Conservation (phyloP, 2,888 invertebrate genomes). For the Lutraria lutraria region DNA sequence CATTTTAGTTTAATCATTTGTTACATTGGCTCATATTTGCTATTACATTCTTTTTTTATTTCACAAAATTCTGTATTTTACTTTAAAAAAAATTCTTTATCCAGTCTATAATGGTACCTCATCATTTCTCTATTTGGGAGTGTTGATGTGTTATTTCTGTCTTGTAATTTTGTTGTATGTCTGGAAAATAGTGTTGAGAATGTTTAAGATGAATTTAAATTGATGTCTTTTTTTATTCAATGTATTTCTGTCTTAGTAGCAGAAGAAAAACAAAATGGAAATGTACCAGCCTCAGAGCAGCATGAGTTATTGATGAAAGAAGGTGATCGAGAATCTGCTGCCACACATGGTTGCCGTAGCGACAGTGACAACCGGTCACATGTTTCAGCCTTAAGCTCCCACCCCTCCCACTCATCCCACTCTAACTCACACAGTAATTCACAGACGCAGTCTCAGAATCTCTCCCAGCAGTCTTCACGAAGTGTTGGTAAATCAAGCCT, state of each 20-base stretch:
- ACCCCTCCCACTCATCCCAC: conserved; percentile 87
- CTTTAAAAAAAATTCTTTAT: no score
- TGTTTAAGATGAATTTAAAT: no score
- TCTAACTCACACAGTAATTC: conserved; percentile 88
- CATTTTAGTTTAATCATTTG: no score
- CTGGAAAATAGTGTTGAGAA: no score
- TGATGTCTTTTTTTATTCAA: neutral
- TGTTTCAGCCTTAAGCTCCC: conserved; percentile 85
- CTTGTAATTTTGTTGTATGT: no score
- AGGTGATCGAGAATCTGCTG: conserved; percentile 84
- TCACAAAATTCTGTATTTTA: no score
- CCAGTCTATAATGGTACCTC: no score
- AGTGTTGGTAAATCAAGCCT: conserved; percentile 88
- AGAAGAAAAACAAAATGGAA: conserved; percentile 88
- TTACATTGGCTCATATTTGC: no score
- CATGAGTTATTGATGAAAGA: conserved; percentile 86
- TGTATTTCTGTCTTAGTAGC: conserved; percentile 87
- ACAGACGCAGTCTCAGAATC: conserved; percentile 66
- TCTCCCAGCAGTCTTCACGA: conserved; percentile 72
- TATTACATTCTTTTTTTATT: no score
- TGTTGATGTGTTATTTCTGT: no score
- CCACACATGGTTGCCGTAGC: conserved; percentile 86
- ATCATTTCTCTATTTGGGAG: no score
- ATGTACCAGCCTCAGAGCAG: conserved; percentile 86
- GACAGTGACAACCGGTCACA: conserved; percentile 87